Conservation (phyloP, 2,797 vertebrate species). For the Epinephelus coioides region DNA sequence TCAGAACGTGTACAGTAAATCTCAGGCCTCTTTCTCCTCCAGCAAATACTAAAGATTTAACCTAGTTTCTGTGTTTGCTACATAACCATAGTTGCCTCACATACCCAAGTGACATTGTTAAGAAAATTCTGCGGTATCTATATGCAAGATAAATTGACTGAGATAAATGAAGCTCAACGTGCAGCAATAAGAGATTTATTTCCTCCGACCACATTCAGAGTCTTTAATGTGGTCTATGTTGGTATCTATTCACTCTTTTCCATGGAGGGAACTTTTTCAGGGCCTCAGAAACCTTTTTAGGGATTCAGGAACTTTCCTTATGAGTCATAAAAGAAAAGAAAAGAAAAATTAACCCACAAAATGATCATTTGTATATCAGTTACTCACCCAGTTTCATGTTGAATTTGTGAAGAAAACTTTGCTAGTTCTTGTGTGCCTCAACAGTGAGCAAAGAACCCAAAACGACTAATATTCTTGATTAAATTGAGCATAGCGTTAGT, state of each 20-base stretch:
- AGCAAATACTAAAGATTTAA: neutral
- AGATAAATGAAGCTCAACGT: neutral
- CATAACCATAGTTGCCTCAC: slow-evolving; percentile 15
- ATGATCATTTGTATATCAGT: too few species aligned
- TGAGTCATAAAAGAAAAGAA: too few species aligned
- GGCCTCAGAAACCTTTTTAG: too few species aligned
- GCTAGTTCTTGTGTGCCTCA: too few species aligned
- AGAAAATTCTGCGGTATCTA: neutral
- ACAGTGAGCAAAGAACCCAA: too few species aligned
- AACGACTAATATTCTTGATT: too few species aligned
- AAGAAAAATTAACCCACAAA: too few species aligned
- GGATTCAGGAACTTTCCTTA: neutral
- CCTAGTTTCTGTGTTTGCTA: slow-evolving; percentile 15
- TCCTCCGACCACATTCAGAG: neutral
- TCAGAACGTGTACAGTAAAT: slow-evolving; percentile 30
- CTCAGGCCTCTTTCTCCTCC: neutral
- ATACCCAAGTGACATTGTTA: neutral
- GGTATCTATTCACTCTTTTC: slow-evolving; percentile 2
- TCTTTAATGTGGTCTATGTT: slow-evolving; percentile 17
- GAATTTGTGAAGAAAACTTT: too few species aligned
- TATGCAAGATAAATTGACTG: neutral
- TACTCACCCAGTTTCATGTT: too few species aligned
- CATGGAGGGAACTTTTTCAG: neutral
- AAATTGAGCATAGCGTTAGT: too few species aligned
- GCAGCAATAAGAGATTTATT: slow-evolving; percentile 19